A percentile compares a stretch with the other conserved stretches of the same genome.
Evolutionary conservation across 2,888 invertebrate genomes (phyloP).

Genomic region (Chloroclysta siterata): DNA sequence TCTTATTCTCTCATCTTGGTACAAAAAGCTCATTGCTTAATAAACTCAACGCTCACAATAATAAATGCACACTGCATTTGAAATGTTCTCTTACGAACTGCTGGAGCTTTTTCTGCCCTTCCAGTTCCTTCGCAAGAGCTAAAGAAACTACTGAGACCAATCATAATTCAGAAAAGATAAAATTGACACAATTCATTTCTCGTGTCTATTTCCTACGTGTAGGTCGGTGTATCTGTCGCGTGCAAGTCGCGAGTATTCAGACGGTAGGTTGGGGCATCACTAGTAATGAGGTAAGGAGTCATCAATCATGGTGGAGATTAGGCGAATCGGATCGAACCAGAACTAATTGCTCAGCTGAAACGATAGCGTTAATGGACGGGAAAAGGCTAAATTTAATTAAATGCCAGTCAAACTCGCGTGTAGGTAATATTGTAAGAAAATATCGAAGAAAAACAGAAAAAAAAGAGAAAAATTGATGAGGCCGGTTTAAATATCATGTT

Average conservation of each 20-base stretch:
- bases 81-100: too few species aligned
- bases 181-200: neutral
- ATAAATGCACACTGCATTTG: too few species aligned
- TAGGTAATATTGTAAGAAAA: constrained; percentile 8
- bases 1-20: too few species aligned
- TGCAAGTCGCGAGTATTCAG: neutral
- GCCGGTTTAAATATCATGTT: too few species aligned
- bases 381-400: constrained; percentile 68
- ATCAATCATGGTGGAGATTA: constrained; percentile 75
- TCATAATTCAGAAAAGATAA: too few species aligned
- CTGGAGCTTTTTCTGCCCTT: too few species aligned
- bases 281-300: constrained; percentile 62
- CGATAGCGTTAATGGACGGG: constrained; percentile 67
- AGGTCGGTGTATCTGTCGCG: neutral
- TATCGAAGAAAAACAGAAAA: neutral
- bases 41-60: too few species aligned
- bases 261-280: constrained; percentile 14
- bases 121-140: too few species aligned
- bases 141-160: too few species aligned
- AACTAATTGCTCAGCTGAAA: constrained; percentile 72
- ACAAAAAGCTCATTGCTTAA: too few species aligned
- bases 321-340: constrained; percentile 55
- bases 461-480: neutral
- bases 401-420: constrained; percentile 52
- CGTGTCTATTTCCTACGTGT: neutral